Conservation (phyloP, 2,113 vertebrate genomes). For the Epinephelus fuscoguttatus region DNA sequence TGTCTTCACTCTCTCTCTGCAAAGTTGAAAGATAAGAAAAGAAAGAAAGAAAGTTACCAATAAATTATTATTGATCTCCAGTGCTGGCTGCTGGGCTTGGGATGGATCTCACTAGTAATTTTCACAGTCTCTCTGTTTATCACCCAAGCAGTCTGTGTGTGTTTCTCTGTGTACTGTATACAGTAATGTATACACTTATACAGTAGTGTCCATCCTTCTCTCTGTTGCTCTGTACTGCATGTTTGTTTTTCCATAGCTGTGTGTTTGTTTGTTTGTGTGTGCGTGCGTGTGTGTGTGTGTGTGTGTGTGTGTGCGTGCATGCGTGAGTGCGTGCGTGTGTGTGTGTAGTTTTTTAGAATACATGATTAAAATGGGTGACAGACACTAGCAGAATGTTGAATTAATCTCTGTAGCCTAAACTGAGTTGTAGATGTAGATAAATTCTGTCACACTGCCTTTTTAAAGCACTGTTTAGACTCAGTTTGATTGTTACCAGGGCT, state of each 20-base stretch:
- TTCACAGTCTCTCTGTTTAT: constrained; percentile 72
- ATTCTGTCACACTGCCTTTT: not conserved
- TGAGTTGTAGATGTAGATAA: constrained; percentile 46
- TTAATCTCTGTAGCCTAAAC: constrained; percentile 35
- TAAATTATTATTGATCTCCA: constrained; percentile 82
- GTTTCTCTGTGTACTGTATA: constrained; percentile 43
- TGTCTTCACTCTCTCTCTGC: constrained; percentile 43
- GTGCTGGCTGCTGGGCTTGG: constrained; percentile 57
- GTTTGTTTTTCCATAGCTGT: not conserved
- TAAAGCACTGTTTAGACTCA: not conserved
- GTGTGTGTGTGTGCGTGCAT: not conserved
- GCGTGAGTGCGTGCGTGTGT: not conserved
- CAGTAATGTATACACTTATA: too few relatives aligned
- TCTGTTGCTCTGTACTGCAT: constrained; percentile 1
- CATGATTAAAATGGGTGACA: constrained; percentile 50
- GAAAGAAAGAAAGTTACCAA: constrained; percentile 71
- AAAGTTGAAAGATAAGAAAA: constrained; percentile 26
- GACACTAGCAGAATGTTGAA: constrained; percentile 32
- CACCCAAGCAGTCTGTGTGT: constrained; percentile 68
- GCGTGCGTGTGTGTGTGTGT: not conserved
- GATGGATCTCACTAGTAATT: constrained; percentile 76
- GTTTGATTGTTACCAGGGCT: not conserved
- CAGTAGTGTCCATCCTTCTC: constrained; percentile 25
- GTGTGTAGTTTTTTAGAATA: not conserved
- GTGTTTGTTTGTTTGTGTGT: not conserved